Base-by-base conservation (phyloP, 2,113 vertebrate species). In the Pomatorhinus ruficollis region DNA sequence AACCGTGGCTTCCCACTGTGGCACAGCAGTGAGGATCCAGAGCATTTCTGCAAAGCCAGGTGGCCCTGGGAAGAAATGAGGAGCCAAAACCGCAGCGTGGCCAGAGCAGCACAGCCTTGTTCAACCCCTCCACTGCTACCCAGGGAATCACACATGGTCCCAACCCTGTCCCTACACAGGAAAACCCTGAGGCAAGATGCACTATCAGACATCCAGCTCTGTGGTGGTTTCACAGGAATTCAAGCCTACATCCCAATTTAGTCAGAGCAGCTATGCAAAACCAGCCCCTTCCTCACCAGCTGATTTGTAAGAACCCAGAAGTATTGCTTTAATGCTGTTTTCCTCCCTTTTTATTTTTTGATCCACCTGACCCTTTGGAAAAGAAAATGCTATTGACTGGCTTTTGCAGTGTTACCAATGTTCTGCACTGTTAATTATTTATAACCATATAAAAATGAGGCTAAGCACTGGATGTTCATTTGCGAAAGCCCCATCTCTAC, bases 371-470 rank as follows among this genome's bases (percentile, higher is more conserved):
- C 53, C 53, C 85, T 93, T 82, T 44, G 13, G n/a, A 69, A 94
- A 65, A 82, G 40, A 79, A 91, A 87, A 91, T 44, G 22, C 13
- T 61, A 8, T 56, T 79, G 81, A 87, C 39, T 71, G 44, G 27
- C 24, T 91, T 79, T 47, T 79, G 31, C 40, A 61, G 19, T 2
- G 8, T 56, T 82, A 47, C 33, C 47, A 44, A 17, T 45, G 45
- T 45, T 45, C 56, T 78, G 19, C 12, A 37, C 59, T 5, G 30
- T 93, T 93, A 93, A 95, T 90, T 93, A 92, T 92, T 94, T 69
- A 89, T 78, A 65, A 52, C 39, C 6, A 60, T 11, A 81, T 54
- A 70, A 95, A 97, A 93, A 77, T 44, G 56, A 81, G 33, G 42
- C 64, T 89, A 47, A 95, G 23, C 52, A 68, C 44, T n/a, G 19